Conservation (phyloP, 2,797 vertebrate genomes). For the Numenius phaeopus region DNA sequence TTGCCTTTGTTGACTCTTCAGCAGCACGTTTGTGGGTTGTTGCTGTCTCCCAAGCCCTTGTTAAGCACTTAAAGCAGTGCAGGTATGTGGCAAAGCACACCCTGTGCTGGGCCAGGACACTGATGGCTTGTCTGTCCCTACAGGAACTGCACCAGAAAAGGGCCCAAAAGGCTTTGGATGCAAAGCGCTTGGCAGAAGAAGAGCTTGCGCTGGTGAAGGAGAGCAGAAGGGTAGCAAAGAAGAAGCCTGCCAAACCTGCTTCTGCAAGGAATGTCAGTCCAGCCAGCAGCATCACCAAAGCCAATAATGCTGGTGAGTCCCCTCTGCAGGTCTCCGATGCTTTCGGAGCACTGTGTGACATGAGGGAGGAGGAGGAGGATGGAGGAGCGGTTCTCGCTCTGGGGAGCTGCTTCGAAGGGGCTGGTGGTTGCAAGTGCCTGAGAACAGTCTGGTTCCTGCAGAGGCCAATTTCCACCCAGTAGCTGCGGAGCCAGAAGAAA, state of each 20-base stretch:
- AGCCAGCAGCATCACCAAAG: slow-evolving; percentile 74
- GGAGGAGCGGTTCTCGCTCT: background rate
- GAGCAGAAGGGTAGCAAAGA: slow-evolving; percentile 66
- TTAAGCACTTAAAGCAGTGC: rapidly evolving
- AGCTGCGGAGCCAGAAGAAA: slow-evolving; percentile 52
- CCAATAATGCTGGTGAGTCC: slow-evolving; percentile 85
- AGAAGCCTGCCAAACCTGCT: slow-evolving; percentile 75
- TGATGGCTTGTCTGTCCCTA: background rate
- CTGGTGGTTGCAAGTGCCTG: rapidly evolving
- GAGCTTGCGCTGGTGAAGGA: slow-evolving; percentile 67
- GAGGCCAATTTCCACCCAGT: slow-evolving; percentile 69
- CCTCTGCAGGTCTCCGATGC: rapidly evolving
- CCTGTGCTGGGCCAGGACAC: background rate
- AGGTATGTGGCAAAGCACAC: rapidly evolving
- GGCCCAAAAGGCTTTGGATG: slow-evolving; percentile 76
- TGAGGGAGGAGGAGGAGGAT: background rate
- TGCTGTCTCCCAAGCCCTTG: background rate
- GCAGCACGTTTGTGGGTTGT: background rate
- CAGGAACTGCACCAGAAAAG: slow-evolving; percentile 93
- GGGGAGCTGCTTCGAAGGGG: background rate
- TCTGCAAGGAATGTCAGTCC: slow-evolving; percentile 55
- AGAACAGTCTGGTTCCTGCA: slow-evolving; percentile 50
- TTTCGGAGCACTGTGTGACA: background rate
- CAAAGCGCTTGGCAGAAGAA: slow-evolving; percentile 54
- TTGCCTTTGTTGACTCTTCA: background rate